Percentiles rank a stretch among this genome's conserved stretches.
Evolutionary conservation across 2,888 invertebrate genomes (phyloP).

Genomic region (Serrognathus titanus): DNA sequence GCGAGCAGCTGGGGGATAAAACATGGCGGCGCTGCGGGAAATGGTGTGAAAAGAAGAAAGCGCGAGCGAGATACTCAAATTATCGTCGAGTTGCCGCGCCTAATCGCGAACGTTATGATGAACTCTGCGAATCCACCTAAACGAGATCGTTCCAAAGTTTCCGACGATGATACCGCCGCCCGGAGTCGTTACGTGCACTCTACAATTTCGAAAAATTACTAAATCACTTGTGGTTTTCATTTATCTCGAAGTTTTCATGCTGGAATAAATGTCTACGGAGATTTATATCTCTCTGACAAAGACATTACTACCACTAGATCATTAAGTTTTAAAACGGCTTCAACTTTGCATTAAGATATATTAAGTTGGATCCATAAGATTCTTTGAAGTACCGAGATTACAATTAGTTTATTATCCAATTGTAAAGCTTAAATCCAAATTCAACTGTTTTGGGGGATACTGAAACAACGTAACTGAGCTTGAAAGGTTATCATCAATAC

Average conservation of each 20-base stretch:
- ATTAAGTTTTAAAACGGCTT: too few species aligned
- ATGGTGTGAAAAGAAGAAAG: constrained; percentile 49
- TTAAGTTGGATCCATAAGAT: too few species aligned
- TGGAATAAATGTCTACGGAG: too few species aligned
- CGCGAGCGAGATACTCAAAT: constrained; percentile 36
- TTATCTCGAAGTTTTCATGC: constrained; percentile 1
- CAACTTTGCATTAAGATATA: too few species aligned
- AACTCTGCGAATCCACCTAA: constrained; percentile 37
- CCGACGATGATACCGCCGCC: constrained; percentile 34
- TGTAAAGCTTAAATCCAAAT: too few species aligned
- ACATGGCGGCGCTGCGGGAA: constrained; percentile 43
- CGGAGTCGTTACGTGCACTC: constrained; percentile 28
- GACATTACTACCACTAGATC: too few species aligned
- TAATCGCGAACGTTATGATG: constrained; percentile 41
- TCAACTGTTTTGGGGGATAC: too few species aligned
- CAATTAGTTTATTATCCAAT: too few species aligned
- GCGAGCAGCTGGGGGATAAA: constrained; percentile 46
- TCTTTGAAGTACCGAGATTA: too few species aligned
- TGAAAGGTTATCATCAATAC: too few species aligned
- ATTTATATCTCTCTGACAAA: too few species aligned
- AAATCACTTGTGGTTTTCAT: neutral
- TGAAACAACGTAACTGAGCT: too few species aligned
- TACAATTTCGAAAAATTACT: constrained; percentile 19
- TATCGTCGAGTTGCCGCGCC: constrained; percentile 37
- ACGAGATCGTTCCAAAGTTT: constrained; percentile 39